Percentiles rank a stretch among this genome's conserved stretches.
phyloP scores from a whole-genome alignment of 2,113 vertebrate species.

The Sula dactylatra region DNA sequence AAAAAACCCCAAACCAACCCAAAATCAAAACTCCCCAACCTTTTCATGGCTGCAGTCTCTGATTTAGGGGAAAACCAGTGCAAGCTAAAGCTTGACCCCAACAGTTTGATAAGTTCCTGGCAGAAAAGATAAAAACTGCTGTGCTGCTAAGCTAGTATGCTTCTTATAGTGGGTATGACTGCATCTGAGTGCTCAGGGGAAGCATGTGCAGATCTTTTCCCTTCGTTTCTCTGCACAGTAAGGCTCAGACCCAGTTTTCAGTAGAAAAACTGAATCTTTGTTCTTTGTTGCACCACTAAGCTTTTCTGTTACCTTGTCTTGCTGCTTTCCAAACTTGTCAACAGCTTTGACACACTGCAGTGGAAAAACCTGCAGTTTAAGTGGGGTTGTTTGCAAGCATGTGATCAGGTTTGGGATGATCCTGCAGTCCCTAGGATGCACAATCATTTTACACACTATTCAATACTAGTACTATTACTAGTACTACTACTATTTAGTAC shows the following conservation, averaged over 20 bases:
- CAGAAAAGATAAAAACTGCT: not conserved
- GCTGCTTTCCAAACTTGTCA: not conserved
- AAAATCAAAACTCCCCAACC: accelerated
- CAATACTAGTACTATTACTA: too few relatives aligned
- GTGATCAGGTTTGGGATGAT: not conserved
- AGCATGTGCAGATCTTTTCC: not conserved
- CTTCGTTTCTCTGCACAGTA: not conserved
- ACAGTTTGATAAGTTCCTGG: not conserved
- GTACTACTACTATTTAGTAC: not conserved
- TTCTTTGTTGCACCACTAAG: not conserved
- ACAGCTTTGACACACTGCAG: not conserved
- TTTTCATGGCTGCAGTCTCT: not conserved
- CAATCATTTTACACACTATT: not conserved
- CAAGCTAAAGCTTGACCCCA: not conserved
- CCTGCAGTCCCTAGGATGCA: not conserved
- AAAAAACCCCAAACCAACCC: not conserved
- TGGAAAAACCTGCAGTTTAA: not conserved
- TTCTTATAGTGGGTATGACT: not conserved
- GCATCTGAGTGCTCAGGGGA: accelerated
- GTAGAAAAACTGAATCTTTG: not conserved
- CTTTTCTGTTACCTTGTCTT: not conserved
- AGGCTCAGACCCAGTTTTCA: not conserved
- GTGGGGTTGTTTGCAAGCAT: not conserved
- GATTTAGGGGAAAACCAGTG: not conserved
- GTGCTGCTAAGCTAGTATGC: not conserved